phyloP scores from a whole-genome alignment of 2,113 vertebrate genomes.

The Myiagra hebetior region DNA sequence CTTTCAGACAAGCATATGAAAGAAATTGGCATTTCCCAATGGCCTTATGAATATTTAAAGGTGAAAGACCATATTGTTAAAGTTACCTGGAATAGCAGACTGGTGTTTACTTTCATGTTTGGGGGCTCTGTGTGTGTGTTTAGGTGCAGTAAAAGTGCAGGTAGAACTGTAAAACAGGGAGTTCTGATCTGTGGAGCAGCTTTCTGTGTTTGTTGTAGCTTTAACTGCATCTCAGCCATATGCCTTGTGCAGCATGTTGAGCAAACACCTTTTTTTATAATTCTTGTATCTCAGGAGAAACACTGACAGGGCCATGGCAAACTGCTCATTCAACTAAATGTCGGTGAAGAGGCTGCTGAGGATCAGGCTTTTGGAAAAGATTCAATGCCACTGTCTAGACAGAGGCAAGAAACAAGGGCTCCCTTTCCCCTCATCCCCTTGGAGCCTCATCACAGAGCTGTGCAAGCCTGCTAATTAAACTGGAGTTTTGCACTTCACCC shows the following conservation, averaged over 20 bases:
- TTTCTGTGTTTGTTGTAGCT: constrained; percentile 20
- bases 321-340: constrained; percentile 30
- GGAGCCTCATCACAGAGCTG: constrained; percentile 28
- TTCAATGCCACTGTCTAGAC: constrained; percentile 78
- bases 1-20: constrained; percentile 30
- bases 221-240: not conserved
- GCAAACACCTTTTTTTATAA: constrained; percentile 45
- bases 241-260: constrained; percentile 34
- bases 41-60: constrained; percentile 19
- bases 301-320: constrained; percentile 13
- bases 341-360: constrained; percentile 14
- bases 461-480: constrained; percentile 70
- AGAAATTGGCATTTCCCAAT: constrained; percentile 2
- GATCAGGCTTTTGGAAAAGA: constrained; percentile 67
- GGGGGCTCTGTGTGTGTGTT: not conserved
- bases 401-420: constrained; percentile 52
- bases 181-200: not conserved
- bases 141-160: not conserved
- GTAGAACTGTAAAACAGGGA: not conserved
- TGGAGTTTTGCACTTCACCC: constrained; percentile 56
- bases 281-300: constrained; percentile 5
- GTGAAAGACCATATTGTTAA: not conserved
- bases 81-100: not conserved
- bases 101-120: not conserved
- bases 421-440: constrained; percentile 22